A percentile compares a stretch with the other conserved stretches of the same genome.
Evolutionary conservation across 2,113 vertebrate species (phyloP).

Genomic region (Psammodynastes pulverulentus): DNA sequence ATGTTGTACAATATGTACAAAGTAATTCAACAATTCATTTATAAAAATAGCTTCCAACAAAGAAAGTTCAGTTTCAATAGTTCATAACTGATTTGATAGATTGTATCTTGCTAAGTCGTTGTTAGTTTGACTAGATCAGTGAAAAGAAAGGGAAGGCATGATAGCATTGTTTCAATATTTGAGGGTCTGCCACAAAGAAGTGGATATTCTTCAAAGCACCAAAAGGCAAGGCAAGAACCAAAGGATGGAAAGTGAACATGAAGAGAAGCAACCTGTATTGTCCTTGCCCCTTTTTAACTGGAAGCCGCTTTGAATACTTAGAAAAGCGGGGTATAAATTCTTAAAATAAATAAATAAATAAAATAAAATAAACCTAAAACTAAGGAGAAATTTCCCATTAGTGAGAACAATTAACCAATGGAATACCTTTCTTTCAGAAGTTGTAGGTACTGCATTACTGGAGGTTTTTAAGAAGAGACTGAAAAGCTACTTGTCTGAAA

Average conservation of each 20-base stretch:
- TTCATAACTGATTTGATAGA: background rate
- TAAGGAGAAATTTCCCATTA: background rate
- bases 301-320: too few species aligned
- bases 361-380: too few species aligned
- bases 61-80: background rate
- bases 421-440: background rate
- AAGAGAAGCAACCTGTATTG: background rate
- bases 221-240: background rate
- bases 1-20: background rate
- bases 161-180: background rate
- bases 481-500: too few species aligned
- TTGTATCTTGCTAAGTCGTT: background rate
- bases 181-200: background rate
- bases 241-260: background rate
- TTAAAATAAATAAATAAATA: too few species aligned
- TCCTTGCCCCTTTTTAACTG: too few species aligned
- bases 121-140: background rate
- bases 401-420: background rate
- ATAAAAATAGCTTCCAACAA: background rate
- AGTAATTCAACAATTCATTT: too few species aligned
- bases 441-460: background rate
- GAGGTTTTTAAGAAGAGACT: background rate
- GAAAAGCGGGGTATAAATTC: too few species aligned
- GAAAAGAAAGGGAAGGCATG: background rate
- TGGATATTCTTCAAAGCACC: background rate